These are phyloP conservation scores for Celastrina argiolus DNA, from an alignment of 2,888 invertebrate species.

Conservation along the genomic window DNA sequence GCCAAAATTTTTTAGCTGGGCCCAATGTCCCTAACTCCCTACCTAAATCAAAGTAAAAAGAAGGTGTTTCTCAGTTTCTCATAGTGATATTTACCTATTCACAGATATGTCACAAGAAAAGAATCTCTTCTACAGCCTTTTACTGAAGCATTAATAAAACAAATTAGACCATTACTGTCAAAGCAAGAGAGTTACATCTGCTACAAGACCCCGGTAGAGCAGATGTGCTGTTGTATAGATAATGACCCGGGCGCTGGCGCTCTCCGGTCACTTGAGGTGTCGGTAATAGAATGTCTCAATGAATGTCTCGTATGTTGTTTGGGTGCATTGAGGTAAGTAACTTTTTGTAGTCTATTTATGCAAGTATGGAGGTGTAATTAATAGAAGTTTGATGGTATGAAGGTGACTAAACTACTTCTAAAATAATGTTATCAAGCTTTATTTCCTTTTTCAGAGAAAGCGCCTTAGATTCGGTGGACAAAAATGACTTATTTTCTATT, in stretches of 20 bases:
- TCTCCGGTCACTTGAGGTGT: slow-evolving; percentile 41
- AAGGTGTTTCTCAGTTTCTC: too few species aligned
- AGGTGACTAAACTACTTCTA: too few species aligned
- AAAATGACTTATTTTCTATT: slow-evolving; percentile 56
- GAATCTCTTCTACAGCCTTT: slow-evolving; percentile 45
- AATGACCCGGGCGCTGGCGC: slow-evolving; percentile 55
- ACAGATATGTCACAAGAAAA: slow-evolving; percentile 54
- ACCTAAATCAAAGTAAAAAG: too few species aligned
- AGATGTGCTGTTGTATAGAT: slow-evolving; percentile 51
- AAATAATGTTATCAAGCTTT: slow-evolving; percentile 21
- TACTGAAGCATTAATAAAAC: slow-evolving; percentile 39
- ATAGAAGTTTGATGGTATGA: too few species aligned
- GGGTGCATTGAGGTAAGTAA: slow-evolving; percentile 43
- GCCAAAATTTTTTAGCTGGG: too few species aligned
- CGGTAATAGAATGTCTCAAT: slow-evolving; percentile 43
- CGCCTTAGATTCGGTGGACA: slow-evolving; percentile 53
- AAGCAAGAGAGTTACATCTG: slow-evolving; percentile 32
- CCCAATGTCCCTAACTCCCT: too few species aligned
- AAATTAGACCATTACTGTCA: slow-evolving; percentile 35
- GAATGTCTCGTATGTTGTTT: slow-evolving; percentile 45
- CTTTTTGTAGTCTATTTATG: too few species aligned
- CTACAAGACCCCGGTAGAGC: slow-evolving; percentile 43
- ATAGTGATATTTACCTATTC: too few species aligned
- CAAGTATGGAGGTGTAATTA: too few species aligned
- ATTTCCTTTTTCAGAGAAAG: slow-evolving; percentile 42